Percentiles rank a stretch among this genome's conserved stretches.
These are phyloP conservation scores for Acrocephalus arundinaceus DNA, from an alignment of 2,113 vertebrate species.

Conservation along the genomic window DNA sequence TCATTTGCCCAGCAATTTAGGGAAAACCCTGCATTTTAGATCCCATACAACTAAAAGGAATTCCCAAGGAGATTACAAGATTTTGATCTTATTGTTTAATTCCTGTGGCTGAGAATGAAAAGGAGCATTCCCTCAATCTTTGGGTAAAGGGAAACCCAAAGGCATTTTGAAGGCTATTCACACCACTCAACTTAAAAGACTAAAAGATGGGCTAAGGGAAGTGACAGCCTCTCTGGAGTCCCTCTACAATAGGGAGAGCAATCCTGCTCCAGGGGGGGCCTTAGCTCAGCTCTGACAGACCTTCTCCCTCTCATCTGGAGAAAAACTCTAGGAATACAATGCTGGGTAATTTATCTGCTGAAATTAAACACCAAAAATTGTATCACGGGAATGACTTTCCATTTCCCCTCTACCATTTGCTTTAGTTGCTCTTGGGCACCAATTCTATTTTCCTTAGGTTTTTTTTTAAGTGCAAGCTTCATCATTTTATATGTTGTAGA, in stretches of 20 bases:
- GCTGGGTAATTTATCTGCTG: not conserved
- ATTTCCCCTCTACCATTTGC: not conserved
- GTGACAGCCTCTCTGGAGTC: not conserved
- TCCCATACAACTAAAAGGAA: conserved; percentile 37
- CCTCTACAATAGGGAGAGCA: not conserved
- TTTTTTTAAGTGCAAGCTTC: not conserved
- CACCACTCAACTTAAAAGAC: conserved; percentile 9
- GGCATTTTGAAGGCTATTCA: conserved; percentile 59
- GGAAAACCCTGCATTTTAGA: conserved; percentile 19
- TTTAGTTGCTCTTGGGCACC: not conserved
- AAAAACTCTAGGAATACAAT: not conserved
- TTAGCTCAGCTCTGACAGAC: not conserved
- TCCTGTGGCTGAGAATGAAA: conserved; percentile 30
- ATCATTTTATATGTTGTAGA: not conserved
- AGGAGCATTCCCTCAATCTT: conserved; percentile 42
- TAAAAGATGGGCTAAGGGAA: not conserved
- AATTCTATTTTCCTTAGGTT: not conserved
- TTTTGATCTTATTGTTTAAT: conserved; percentile 63
- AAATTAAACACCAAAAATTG: not conserved
- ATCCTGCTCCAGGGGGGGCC: not conserved
- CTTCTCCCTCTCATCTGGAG: not conserved
- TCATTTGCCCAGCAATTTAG: conserved; percentile 6
- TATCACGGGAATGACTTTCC: not conserved
- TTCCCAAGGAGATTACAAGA: conserved; percentile 54
- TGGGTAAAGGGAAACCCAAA: conserved; percentile 35